phyloP scores from a whole-genome alignment of 1,140 invertebrate species.

The Neotoxoptera formosana region DNA sequence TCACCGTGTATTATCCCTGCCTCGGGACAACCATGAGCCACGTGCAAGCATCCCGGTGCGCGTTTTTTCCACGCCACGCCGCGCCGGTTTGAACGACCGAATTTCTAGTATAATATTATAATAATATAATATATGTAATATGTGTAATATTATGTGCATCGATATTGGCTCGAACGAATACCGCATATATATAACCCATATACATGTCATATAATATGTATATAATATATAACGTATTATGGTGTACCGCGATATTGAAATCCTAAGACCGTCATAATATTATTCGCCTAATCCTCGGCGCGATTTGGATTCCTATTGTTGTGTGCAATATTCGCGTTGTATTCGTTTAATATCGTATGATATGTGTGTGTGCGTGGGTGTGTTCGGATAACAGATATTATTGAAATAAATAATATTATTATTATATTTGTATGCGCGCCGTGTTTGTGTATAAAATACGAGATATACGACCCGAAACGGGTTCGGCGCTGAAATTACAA shows the following conservation, averaged over 20 bases:
- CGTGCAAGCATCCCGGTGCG: no score
- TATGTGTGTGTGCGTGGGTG: background rate
- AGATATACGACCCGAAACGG: background rate
- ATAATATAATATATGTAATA: no score
- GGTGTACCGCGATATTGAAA: background rate
- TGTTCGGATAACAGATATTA: background rate
- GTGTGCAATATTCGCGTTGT: background rate
- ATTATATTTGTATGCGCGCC: background rate
- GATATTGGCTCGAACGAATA: background rate
- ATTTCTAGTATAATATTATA: no score
- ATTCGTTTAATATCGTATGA: background rate
- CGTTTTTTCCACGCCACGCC: no score
- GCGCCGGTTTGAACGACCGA: no score
- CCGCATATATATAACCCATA: background rate
- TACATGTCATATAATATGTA: background rate
- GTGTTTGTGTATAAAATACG: background rate
- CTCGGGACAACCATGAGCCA: no score
- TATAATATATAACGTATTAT: background rate
- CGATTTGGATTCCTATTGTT: background rate
- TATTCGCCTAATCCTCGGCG: background rate
- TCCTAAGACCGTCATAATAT: background rate
- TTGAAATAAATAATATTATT: background rate
- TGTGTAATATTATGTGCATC: background rate
- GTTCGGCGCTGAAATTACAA: background rate
- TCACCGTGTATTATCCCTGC: no score